phyloP scores from a whole-genome alignment of 1,140 invertebrate species.

The Dendroctonus ponderosae region DNA sequence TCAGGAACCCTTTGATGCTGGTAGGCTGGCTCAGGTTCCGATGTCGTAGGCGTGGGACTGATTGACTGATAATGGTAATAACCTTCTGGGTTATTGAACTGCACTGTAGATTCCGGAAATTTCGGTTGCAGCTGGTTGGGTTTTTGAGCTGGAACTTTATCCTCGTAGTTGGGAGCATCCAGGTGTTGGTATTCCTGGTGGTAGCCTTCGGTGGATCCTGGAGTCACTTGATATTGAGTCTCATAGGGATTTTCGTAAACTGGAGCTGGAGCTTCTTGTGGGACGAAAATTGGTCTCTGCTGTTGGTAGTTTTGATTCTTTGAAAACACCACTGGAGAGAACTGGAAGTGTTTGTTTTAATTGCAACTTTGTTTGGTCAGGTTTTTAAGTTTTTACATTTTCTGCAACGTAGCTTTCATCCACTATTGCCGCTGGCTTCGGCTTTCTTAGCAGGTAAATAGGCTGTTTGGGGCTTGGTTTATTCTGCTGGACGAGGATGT shows the following conservation, averaged over 20 bases:
- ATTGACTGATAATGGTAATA: slow-evolving; percentile 18
- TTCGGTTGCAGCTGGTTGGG: no score
- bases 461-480: slow-evolving; percentile 13
- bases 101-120: no score
- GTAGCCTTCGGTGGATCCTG: slow-evolving; percentile 13
- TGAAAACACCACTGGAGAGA: slow-evolving; percentile 3
- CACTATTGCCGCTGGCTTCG: slow-evolving; percentile 23
- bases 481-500: slow-evolving; percentile 19
- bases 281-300: slow-evolving; percentile 5
- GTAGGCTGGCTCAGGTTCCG: background rate
- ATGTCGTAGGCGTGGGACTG: background rate
- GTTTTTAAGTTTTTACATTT: slow-evolving; percentile 17
- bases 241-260: slow-evolving; percentile 23
- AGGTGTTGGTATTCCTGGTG: slow-evolving; percentile 3
- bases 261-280: slow-evolving; percentile 10
- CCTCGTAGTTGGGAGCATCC: slow-evolving; percentile 1
- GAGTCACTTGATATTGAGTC: slow-evolving; percentile 27
- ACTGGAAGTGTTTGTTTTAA: slow-evolving; percentile 10
- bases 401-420: slow-evolving; percentile 31
- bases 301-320: slow-evolving; percentile 15
- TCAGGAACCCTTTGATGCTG: background rate
- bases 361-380: background rate
- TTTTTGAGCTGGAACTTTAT: background rate
- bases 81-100: no score
- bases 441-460: slow-evolving; percentile 9